Conservation (phyloP, 1,140 invertebrate species). For the Tetramorium alpestre region DNA sequence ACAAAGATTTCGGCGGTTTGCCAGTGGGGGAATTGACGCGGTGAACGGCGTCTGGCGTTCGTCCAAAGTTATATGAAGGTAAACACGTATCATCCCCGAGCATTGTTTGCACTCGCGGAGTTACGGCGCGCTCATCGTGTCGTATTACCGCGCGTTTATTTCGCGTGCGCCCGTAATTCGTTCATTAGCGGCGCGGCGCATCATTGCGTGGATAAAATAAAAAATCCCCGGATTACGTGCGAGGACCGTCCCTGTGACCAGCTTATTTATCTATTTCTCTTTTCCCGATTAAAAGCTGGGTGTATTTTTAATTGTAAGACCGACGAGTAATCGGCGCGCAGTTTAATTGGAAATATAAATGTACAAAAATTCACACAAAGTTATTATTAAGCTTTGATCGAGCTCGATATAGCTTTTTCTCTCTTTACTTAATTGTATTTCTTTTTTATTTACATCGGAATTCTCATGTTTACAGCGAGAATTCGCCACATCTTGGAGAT, state of each 20-base stretch:
- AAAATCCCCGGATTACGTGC: not conserved
- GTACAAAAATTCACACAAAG: too few species aligned
- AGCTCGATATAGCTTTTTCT: too few species aligned
- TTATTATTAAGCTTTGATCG: too few species aligned
- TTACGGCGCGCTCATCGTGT: slow-evolving; percentile 24
- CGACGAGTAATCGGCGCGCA: too few species aligned
- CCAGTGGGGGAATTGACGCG: slow-evolving; percentile 71
- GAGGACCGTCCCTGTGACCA: not conserved
- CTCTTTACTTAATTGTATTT: too few species aligned
- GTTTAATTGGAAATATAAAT: too few species aligned
- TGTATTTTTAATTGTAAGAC: too few species aligned
- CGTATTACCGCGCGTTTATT: slow-evolving; percentile 36
- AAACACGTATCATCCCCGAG: slow-evolving; percentile 68
- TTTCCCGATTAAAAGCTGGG: too few species aligned
- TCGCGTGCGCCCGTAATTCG: not conserved
- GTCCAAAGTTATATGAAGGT: slow-evolving; percentile 73
- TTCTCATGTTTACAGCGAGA: not conserved
- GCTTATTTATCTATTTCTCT: not conserved
- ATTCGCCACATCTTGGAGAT: not conserved
- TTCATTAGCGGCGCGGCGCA: slow-evolving; percentile 6
- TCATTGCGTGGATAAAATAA: not conserved
- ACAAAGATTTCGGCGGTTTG: slow-evolving; percentile 74
- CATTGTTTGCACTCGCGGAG: slow-evolving; percentile 57
- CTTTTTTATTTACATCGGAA: not conserved
- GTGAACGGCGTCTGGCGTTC: slow-evolving; percentile 61